Evolutionary conservation across 1,140 invertebrate genomes (phyloP), one percentile per base, ranked within the genome.

Genomic region (Saccostrea echinata): DNA sequence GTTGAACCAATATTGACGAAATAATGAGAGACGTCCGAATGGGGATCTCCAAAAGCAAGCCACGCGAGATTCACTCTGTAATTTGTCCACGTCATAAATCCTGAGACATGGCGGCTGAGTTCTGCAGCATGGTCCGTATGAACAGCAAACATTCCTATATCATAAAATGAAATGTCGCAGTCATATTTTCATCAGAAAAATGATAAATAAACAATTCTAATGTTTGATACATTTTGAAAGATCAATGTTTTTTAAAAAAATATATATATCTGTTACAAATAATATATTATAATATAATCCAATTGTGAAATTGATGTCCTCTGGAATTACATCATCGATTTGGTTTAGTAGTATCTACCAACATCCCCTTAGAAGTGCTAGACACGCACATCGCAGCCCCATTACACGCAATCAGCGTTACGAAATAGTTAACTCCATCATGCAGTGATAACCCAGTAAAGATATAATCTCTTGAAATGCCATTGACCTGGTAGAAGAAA

Each of bases 141-240:
- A 24, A 91, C 64, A 53, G 90, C 91, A 90, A 91, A 92, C 87
- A 86, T 92, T 16, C 90, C 90, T 90, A 68, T 43, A 43, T 43
- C 6, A 43, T 43, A 6, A 43, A 43, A 43, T 43, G 35, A 43
- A 43, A 43, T 43, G 35, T 6, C 35, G 35, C 35, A 43, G 35
- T 43, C 35, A 43, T 43, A 43, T 43, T 43, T 43, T 43, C 35
- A 43, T 43, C 6, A 43, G 6, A 43, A 43, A 43, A 3, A 43
- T 43, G 6, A 6, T n/a, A n/a, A n/a, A n/a, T n/a, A n/a, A n/a
- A n/a, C n/a, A n/a, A n/a, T n/a, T 3, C 6, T 43, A 6, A 43
- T 43, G 6, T 43, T 43, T 43, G 35, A 43, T 43, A 43, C 35
- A 43, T 43, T 43, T 43, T 43, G 35, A 43, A 43, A 43, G 35